Conservation (phyloP, 2,888 invertebrate species). For the Drosophila putrida region DNA sequence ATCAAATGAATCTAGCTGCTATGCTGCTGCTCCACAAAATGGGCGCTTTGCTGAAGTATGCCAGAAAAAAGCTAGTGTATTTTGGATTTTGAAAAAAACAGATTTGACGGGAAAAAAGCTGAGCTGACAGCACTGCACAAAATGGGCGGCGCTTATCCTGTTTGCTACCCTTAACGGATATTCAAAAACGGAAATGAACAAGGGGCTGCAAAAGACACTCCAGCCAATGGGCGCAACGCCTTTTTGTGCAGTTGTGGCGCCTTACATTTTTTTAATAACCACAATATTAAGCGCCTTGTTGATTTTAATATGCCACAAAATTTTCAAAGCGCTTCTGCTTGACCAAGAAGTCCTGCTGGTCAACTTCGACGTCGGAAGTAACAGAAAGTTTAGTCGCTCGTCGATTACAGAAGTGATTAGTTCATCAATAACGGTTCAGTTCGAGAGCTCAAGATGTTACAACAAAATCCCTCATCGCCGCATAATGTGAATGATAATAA, state of each 20-base stretch:
- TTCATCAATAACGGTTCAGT: constrained; percentile 25
- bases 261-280: constrained; percentile 51
- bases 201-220: constrained; percentile 37
- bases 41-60: constrained; percentile 43
- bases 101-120: too few species aligned
- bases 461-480: constrained; percentile 32
- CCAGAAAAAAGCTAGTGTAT: too few species aligned
- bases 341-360: constrained; percentile 49
- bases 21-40: neutral
- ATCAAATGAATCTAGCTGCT: constrained; percentile 15
- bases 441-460: constrained; percentile 52
- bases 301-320: constrained; percentile 60
- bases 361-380: constrained; percentile 50
- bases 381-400: constrained; percentile 59
- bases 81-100: too few species aligned
- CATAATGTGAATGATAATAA: constrained; percentile 32
- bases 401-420: constrained; percentile 67
- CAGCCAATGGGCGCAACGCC: constrained; percentile 46
- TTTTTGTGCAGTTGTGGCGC: constrained; percentile 30
- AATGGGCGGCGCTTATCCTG: constrained; percentile 57
- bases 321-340: constrained; percentile 47
- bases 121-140: too few species aligned
- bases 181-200: constrained; percentile 45
- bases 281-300: constrained; percentile 53
- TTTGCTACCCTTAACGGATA: constrained; percentile 38